Base-by-base conservation (phyloP, 1,140 invertebrate genomes). In the Brachionus plicatilis region DNA sequence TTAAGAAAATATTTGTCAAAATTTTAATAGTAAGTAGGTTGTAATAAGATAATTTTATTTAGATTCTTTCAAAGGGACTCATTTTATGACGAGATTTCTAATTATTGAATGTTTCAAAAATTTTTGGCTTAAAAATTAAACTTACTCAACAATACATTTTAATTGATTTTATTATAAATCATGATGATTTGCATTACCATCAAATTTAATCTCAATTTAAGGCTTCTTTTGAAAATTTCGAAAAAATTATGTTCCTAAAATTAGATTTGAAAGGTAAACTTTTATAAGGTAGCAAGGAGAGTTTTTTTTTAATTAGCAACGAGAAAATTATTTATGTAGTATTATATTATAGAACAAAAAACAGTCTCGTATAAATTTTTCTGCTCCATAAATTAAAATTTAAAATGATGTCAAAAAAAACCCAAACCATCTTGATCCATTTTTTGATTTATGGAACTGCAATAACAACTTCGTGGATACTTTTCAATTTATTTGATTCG, bases 381-480 rank as follows among this genome's bases (percentile, higher is more conserved):
- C 53, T 56, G 53, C 17, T 56, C n/a, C 53, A 56, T n/a, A 72
- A 27, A 45, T 72, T 56, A 56, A 17, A 53, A 56, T 17, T 56
- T 24, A 7, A 47, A 27, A 78, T 4, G 24, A 82, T 82, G 27
- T 17, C n/a, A 11, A 82, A 82, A 82, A 82, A 68, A 68, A 12
- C n/a, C 3, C 50, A 82, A 45, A 56, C 79, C 29, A 41, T 82
- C 0, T 68, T 82, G 37, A 82, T 82, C 17, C 60, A 65, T 60
- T 3, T 27, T 43, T 17, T 82, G n/a, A 68, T 82, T 29, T 82
- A 82, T 68, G 33, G 50, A 1, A 60, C 37, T 20, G 79, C 53
- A 24, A 68, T 68, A 24, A 17, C 37, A 68, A 43, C 53, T n/a
- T 60, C 50, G 8, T 82, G 24, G 17, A 27, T 29, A 24, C 1